phyloP scores from a whole-genome alignment of 1,140 invertebrate genomes.

The Colletes gigas region DNA sequence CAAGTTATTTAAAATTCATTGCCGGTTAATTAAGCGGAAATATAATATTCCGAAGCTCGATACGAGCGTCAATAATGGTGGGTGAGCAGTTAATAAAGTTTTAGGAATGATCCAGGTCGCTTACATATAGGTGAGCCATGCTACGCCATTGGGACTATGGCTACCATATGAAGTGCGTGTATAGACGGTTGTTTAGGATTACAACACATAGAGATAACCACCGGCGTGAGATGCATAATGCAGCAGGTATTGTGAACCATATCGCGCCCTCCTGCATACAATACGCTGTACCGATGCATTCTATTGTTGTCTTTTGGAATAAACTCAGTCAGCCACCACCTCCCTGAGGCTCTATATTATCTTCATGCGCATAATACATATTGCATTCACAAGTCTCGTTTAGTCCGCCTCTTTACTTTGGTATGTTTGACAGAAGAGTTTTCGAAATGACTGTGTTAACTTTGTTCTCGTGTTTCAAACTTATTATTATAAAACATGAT shows the following conservation, averaged over 20 bases:
- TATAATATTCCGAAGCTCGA: too few species aligned
- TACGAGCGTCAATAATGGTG: too few species aligned
- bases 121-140: not conserved
- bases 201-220: constrained; percentile 68
- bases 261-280: constrained; percentile 75
- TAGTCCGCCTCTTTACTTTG: constrained; percentile 58
- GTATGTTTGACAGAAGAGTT: constrained; percentile 51
- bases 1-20: too few species aligned
- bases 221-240: constrained; percentile 77
- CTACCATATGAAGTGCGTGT: constrained; percentile 54
- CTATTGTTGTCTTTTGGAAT: constrained; percentile 76
- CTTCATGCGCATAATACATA: constrained; percentile 69
- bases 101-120: not conserved
- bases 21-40: too few species aligned
- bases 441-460: constrained; percentile 61
- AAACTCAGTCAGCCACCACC: constrained; percentile 69
- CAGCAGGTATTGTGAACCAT: constrained; percentile 75
- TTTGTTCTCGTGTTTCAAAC: not conserved
- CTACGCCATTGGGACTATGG: constrained; percentile 46
- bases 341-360: constrained; percentile 67
- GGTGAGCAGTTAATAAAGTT: not conserved
- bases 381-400: constrained; percentile 64
- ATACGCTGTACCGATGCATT: constrained; percentile 74
- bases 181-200: constrained; percentile 70
- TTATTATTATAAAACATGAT: constrained; percentile 16